These are phyloP conservation scores for Atta colombica DNA, from an alignment of 1,140 invertebrate species.

Conservation along the genomic window DNA sequence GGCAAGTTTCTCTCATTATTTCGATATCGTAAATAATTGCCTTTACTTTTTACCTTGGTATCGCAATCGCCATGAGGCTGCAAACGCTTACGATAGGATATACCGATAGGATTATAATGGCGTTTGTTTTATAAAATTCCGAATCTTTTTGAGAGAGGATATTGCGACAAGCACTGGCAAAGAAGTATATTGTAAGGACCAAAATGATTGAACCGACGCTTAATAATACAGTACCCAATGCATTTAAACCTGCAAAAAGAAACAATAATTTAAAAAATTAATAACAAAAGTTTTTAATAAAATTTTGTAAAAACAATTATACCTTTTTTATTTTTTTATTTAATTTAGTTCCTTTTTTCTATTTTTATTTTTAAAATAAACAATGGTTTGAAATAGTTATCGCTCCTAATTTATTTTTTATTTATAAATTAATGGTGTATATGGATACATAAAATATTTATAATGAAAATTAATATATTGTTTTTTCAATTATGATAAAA, in stretches of 20 bases:
- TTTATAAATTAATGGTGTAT: background rate
- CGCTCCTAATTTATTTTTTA: background rate
- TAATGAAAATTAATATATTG: background rate
- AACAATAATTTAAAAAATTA: background rate
- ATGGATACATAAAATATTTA: background rate
- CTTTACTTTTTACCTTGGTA: constrained; percentile 81
- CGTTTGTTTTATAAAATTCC: constrained; percentile 80
- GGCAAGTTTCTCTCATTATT: constrained; percentile 19
- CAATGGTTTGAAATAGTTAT: background rate
- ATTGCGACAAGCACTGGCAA: constrained; percentile 78
- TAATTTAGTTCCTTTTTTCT: background rate
- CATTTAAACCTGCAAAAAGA: constrained; percentile 77
- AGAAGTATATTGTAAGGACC: constrained; percentile 78
- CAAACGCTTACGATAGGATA: constrained; percentile 83
- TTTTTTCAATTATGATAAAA: constrained; percentile 6
- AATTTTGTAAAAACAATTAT: background rate
- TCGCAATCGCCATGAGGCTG: constrained; percentile 80
- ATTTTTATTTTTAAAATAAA: constrained; percentile 10
- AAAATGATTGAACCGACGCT: constrained; percentile 74
- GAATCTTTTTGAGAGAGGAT: constrained; percentile 80
- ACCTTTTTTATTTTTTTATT: no score
- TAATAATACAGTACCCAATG: constrained; percentile 77
- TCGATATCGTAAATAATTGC: background rate
- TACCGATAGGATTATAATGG: constrained; percentile 78
- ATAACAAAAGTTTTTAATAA: background rate